Evolutionary conservation across 2,888 invertebrate genomes (phyloP).

Genomic region (Bugulina stolonifera): DNA sequence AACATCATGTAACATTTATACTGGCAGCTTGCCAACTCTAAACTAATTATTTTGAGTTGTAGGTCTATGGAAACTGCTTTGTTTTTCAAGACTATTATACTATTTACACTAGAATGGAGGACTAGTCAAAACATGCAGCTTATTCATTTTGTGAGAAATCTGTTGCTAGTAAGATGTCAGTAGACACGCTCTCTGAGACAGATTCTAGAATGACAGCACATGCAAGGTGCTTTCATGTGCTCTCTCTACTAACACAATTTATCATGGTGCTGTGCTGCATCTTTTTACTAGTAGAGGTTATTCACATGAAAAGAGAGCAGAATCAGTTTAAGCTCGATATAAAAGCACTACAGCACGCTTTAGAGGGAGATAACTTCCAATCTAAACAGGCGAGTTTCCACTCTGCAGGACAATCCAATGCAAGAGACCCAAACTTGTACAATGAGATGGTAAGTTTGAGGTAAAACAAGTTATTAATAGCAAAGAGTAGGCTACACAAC

Average conservation of each 20-base stretch:
- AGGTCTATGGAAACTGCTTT: too few species aligned
- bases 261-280: background rate
- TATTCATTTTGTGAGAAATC: too few species aligned
- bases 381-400: too few species aligned
- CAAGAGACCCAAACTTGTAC: too few species aligned
- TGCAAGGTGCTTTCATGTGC: background rate
- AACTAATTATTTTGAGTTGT: too few species aligned
- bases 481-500: background rate
- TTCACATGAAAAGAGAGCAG: background rate
- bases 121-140: too few species aligned
- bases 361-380: too few species aligned
- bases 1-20: too few species aligned
- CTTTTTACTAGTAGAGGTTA: background rate
- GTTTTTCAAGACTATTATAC: too few species aligned
- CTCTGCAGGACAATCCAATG: too few species aligned
- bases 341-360: background rate
- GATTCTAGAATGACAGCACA: background rate
- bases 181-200: background rate
- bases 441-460: background rate
- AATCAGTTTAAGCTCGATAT: background rate
- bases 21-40: too few species aligned
- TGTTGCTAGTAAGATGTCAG: background rate
- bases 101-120: too few species aligned
- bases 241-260: background rate
- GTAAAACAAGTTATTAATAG: background rate